Evolutionary conservation across 2,888 invertebrate species (phyloP), one percentile per base, ranked within the genome.

Genomic region (Dorcus hopei): DNA sequence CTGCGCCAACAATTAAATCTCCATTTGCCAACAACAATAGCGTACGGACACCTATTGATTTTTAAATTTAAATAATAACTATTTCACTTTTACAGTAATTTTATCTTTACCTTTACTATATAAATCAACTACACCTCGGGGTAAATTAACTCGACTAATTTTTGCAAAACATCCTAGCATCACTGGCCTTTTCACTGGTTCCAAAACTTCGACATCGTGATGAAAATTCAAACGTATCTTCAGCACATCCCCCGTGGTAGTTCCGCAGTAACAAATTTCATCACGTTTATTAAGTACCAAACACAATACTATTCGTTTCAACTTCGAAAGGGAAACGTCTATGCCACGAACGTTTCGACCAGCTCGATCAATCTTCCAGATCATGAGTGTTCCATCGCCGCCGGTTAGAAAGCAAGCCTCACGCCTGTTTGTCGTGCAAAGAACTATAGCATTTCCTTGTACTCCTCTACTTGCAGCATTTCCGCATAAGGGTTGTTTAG

Each of bases 181-280:
- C 9, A 84, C 70, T 0, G 89, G 88, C 57, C 82, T 80, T 70
- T 79, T 81, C 2, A 78, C 70, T 0, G 81, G 79, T 38, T 83
- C 82, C 49, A 82, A 73, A 40, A 79, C 79, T 33, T 74, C 79
- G 1, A 81, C 74, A 62, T 89, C 86, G 58, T 84, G 72, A 43
- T 84, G 83, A 70, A 83, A 87, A 80, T 86, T 80, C 75, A 87
- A 57, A 77, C 86, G 70, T 72, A 85, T 75, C 71, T 83, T 84
- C 59, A 88, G 75, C 9, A 90, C 80, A 70, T 90, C 95, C 38
- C 89, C 95, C 71, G 93, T 90, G 9, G 84, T 81, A 9, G 95
- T 96, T 5, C 96, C 96, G 65, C 95, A 91, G 74, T 88, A 93
- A 49, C 90, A 88, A 61, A 83, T 84, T 48, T 86, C 81, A 72